These are phyloP conservation scores for Colletes collaris DNA, from an alignment of 2,888 invertebrate species.

Conservation along the genomic window DNA sequence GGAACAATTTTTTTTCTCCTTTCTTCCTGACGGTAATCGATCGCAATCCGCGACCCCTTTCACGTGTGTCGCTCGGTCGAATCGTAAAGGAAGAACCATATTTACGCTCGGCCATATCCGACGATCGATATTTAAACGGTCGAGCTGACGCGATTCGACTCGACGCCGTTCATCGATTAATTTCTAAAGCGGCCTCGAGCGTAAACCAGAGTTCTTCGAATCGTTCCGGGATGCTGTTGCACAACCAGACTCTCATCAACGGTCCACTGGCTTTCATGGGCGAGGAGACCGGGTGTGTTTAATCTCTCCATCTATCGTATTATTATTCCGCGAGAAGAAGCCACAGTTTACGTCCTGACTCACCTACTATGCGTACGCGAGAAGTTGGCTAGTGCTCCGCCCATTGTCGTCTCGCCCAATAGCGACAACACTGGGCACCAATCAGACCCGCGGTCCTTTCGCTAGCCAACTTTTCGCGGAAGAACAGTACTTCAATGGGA, in stretches of 20 bases:
- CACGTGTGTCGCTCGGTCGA: background rate
- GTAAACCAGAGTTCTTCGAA: conserved; percentile 13
- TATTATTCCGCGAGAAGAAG: no score
- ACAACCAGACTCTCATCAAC: conserved; percentile 76
- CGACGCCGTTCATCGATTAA: conserved; percentile 1
- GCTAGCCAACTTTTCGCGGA: no score
- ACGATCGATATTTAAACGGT: background rate
- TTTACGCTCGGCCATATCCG: conserved; percentile 1
- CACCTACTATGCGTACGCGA: no score
- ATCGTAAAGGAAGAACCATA: background rate
- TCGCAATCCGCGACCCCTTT: background rate
- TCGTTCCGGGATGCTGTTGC: conserved; percentile 68
- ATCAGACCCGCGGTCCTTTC: no score
- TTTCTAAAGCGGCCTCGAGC: conserved; percentile 6
- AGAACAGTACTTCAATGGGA: background rate
- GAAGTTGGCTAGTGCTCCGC: no score
- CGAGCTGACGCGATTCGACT: background rate
- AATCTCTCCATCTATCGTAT: no score
- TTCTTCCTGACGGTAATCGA: background rate
- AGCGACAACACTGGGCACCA: no score
- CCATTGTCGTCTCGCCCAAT: no score
- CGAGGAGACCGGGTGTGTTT: conserved; percentile 74
- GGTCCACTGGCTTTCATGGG: conserved; percentile 78
- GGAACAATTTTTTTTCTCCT: background rate
- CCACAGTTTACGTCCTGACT: no score